A percentile compares a stretch with the other conserved stretches of the same genome.
phyloP scores from a whole-genome alignment of 1,140 invertebrate genomes.

The Brachionus rotundiformis region DNA sequence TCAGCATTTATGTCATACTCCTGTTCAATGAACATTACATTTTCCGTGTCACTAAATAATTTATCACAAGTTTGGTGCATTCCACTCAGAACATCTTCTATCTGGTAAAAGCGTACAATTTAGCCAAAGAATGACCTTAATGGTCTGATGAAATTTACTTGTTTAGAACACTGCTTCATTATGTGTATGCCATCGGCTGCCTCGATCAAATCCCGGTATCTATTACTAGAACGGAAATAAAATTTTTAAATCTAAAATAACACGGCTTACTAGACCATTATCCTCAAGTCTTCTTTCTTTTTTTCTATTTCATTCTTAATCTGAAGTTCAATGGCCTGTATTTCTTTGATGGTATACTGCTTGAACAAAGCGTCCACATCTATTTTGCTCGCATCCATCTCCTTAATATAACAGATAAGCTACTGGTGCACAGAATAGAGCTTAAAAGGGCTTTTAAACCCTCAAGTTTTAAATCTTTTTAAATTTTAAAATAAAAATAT shows the following conservation, averaged over 20 bases:
- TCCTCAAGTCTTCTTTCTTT: conserved; percentile 50
- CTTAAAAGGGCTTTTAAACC: not conserved
- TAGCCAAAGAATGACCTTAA: too few relatives aligned
- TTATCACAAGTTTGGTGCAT: conserved; percentile 27
- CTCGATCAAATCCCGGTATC: conserved; percentile 44
- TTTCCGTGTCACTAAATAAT: conserved; percentile 21
- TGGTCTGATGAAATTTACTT: too few relatives aligned
- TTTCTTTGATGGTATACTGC: conserved; percentile 50
- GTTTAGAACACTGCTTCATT: conserved; percentile 38
- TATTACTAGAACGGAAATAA: conserved; percentile 11
- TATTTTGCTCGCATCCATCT: conserved; percentile 45
- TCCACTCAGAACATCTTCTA: conserved; percentile 30
- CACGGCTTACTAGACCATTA: conserved; percentile 44
- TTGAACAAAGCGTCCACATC: conserved; percentile 51
- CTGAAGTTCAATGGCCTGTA: conserved; percentile 35
- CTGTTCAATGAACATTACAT: not conserved
- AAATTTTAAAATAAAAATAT: not conserved
- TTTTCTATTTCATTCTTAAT: conserved; percentile 51
- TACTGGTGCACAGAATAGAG: not conserved
- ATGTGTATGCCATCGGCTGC: conserved; percentile 50
- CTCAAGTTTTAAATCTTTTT: not conserved
- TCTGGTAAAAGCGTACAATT: not conserved
- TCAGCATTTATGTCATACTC: not conserved
- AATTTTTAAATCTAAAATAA: not conserved
- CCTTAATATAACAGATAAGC: not conserved